These are phyloP conservation scores for Autographa gamma DNA, from an alignment of 2,888 invertebrate genomes.

Conservation along the genomic window DNA sequence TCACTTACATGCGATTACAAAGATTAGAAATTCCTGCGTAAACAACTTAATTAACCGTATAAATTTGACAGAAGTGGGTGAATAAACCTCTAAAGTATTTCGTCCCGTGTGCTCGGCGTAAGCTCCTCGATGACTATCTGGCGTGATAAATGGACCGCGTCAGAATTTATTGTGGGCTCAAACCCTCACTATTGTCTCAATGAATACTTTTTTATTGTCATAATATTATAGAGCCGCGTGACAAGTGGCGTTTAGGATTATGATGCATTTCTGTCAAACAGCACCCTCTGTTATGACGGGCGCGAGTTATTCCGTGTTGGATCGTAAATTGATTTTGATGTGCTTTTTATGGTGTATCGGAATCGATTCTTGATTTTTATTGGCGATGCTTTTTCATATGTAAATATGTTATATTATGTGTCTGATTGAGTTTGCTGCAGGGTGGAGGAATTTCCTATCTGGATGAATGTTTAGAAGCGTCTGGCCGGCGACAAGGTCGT, in stretches of 20 bases:
- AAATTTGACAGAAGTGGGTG: constrained; percentile 74
- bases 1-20: constrained; percentile 53
- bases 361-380: constrained; percentile 84
- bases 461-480: constrained; percentile 12
- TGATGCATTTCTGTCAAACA: constrained; percentile 75
- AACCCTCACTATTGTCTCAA: constrained; percentile 87
- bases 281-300: constrained; percentile 69
- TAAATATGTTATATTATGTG: constrained; percentile 77
- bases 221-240: constrained; percentile 81
- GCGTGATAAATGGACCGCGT: constrained; percentile 86
- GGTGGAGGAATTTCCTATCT: constrained; percentile 47
- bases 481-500: constrained; percentile 60
- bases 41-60: constrained; percentile 67
- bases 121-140: constrained; percentile 82
- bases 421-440: constrained; percentile 61
- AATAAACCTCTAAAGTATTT: constrained; percentile 81
- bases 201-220: constrained; percentile 87
- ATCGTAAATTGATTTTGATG: constrained; percentile 86
- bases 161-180: constrained; percentile 85
- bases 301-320: constrained; percentile 71
- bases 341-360: constrained; percentile 79
- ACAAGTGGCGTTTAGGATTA: constrained; percentile 85
- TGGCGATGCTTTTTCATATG: constrained; percentile 83
- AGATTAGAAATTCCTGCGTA: constrained; percentile 57
- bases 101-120: constrained; percentile 73